These are phyloP conservation scores for Oeneis ivallda DNA, from an alignment of 2,888 invertebrate species.

Conservation along the genomic window DNA sequence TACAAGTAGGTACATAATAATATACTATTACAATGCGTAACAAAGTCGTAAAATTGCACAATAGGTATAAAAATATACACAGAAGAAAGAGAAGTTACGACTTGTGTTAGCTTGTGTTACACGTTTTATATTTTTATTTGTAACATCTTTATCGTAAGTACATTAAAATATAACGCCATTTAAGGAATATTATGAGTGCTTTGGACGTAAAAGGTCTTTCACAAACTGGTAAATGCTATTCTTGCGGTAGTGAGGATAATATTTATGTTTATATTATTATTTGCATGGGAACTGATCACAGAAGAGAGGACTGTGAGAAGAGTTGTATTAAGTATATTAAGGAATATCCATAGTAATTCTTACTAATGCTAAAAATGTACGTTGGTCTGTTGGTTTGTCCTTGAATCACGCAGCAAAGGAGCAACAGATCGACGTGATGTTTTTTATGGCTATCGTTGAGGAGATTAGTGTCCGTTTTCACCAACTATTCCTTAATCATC, in stretches of 20 bases:
- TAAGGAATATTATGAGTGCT: not conserved
- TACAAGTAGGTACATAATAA: no score
- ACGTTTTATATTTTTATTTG: constrained; percentile 7
- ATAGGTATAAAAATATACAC: constrained; percentile 1
- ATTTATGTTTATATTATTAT: no score
- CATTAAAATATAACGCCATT: not conserved
- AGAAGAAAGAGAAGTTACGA: constrained; percentile 5
- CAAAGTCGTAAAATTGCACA: constrained; percentile 7
- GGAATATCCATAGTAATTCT: no score
- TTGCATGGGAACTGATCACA: not conserved
- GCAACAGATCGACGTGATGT: no score
- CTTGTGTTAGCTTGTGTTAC: not conserved
- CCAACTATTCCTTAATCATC: no score
- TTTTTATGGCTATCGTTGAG: no score
- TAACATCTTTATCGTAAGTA: constrained; percentile 11
- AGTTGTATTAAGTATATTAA: no score
- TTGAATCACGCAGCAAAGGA: no score
- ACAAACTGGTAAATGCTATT: not conserved
- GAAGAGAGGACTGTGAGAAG: not conserved
- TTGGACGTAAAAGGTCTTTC: not conserved
- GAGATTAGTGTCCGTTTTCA: no score
- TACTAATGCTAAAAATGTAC: no score
- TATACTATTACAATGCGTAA: not conserved
- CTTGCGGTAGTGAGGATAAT: no score
- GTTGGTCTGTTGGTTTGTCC: no score